A percentile compares a stretch with the other conserved stretches of the same genome.
Evolutionary conservation across 2,113 vertebrate genomes (phyloP).

Genomic region (Lethenteron reissneri): DNA sequence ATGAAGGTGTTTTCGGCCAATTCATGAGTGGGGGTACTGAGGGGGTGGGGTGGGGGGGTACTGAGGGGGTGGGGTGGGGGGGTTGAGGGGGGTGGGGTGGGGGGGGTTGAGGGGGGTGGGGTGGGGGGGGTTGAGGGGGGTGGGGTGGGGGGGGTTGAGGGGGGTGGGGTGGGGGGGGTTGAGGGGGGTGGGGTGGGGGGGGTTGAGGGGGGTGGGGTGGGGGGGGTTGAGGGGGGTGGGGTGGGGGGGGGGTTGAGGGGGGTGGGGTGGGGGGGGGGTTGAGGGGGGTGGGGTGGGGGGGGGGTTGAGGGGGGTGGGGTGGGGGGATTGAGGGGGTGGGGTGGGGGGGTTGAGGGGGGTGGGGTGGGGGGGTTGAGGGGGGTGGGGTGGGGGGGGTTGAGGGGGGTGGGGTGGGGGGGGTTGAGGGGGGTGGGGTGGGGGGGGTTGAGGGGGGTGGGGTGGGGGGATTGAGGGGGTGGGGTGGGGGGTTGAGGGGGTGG

Average conservation of each 20-base stretch:
- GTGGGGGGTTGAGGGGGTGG: not conserved
- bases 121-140: not conserved
- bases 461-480: not conserved
- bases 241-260: not conserved
- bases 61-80: not conserved
- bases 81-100: not conserved
- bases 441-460: not conserved
- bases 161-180: not conserved
- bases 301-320: no score
- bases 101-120: no score
- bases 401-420: not conserved
- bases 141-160: not conserved
- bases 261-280: not conserved
- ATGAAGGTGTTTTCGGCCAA: no score
- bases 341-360: no score
- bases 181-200: no score
- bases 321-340: no score
- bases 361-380: not conserved
- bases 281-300: not conserved
- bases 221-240: not conserved
- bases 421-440: not conserved
- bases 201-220: no score
- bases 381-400: not conserved
- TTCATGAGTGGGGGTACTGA: no score
- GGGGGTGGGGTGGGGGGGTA: no score